Evolutionary conservation across 2,888 invertebrate species (phyloP).

Genomic region (Tholera decimalis): DNA sequence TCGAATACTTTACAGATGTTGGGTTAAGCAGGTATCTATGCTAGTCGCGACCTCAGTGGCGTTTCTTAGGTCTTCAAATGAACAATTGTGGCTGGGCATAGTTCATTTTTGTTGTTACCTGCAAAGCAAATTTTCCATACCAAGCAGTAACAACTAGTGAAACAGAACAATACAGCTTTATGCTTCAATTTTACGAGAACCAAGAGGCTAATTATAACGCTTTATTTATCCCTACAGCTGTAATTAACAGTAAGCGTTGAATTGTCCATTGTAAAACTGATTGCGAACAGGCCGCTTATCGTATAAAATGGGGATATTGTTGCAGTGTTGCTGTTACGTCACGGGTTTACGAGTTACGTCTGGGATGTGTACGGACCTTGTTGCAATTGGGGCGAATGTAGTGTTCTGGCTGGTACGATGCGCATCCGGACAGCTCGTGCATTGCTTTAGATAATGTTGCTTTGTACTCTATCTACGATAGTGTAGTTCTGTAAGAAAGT

Average conservation of each 20-base stretch:
- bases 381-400: conserved; percentile 41
- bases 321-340: conserved; percentile 35
- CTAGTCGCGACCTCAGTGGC: no score
- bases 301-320: conserved; percentile 54
- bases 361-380: conserved; percentile 39
- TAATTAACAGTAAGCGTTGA: conserved; percentile 47
- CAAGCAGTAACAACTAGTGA: background rate
- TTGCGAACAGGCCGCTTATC: conserved; percentile 54
- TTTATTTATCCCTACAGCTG: conserved; percentile 20
- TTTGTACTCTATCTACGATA: no score
- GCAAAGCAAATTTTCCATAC: background rate
- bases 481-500: no score
- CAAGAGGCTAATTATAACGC: conserved; percentile 22
- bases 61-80: no score
- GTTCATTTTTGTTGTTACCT: background rate
- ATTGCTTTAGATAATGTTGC: conserved; percentile 19
- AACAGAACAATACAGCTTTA: background rate
- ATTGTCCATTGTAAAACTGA: conserved; percentile 35
- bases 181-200: conserved; percentile 18
- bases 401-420: conserved; percentile 28
- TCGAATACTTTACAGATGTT: no score
- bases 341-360: conserved; percentile 45
- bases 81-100: background rate
- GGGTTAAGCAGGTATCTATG: no score
- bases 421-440: conserved; percentile 9